A percentile compares a stretch with the other conserved stretches of the same genome.
Evolutionary conservation across 2,113 vertebrate species (phyloP).

Genomic region (Spea bombifrons): DNA sequence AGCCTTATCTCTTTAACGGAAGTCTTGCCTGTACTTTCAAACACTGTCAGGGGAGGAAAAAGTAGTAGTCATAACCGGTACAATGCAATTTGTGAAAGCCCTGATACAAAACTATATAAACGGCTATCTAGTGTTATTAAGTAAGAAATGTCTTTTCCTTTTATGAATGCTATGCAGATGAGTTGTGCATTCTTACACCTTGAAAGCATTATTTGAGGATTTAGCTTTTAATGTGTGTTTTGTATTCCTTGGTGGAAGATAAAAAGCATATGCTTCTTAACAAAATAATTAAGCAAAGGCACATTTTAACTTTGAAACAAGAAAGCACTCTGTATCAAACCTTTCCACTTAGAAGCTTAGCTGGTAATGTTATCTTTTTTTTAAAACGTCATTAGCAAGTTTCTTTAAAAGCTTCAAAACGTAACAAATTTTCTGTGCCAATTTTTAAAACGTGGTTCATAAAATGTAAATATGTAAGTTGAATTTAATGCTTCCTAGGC

Average conservation of each 20-base stretch:
- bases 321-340: neutral
- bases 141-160: neutral
- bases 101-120: too few species aligned
- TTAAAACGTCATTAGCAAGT: too few species aligned
- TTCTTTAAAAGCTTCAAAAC: too few species aligned
- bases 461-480: slow-evolving; percentile 8
- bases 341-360: neutral
- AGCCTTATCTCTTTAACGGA: too few species aligned
- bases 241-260: slow-evolving; percentile 41
- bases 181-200: too few species aligned
- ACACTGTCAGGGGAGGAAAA: too few species aligned
- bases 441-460: neutral
- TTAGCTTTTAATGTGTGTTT: neutral
- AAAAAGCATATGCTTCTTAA: slow-evolving; percentile 15
- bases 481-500: slow-evolving; percentile 21
- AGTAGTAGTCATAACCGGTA: too few species aligned
- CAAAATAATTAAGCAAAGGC: slow-evolving; percentile 5
- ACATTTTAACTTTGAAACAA: slow-evolving; percentile 20
- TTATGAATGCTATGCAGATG: neutral
- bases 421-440: too few species aligned
- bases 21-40: too few species aligned
- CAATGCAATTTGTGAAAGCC: too few species aligned
- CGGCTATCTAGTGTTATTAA: too few species aligned
- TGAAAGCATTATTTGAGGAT: slow-evolving; percentile 13
- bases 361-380: too few species aligned